Evolutionary conservation across 2,113 vertebrate genomes (phyloP).

Genomic region (Rostratula benghalensis): DNA sequence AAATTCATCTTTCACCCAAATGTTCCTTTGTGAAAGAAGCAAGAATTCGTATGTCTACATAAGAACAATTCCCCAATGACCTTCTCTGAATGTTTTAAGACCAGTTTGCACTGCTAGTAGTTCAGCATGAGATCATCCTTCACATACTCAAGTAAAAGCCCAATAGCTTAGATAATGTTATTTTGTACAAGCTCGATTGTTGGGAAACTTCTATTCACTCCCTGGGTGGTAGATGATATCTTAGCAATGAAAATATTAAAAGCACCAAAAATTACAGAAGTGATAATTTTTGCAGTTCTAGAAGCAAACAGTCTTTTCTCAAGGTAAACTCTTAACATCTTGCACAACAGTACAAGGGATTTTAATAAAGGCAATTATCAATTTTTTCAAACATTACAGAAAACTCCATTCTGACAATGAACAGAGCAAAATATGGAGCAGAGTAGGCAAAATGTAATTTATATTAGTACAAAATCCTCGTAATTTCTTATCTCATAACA

Average conservation of each 20-base stretch:
- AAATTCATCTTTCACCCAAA: neutral
- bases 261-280: neutral
- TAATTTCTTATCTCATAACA: neutral
- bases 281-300: neutral
- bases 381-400: conserved; percentile 31
- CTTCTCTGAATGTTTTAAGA: neutral
- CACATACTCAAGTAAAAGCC: neutral
- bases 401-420: conserved; percentile 1
- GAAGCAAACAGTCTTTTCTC: neutral
- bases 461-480: conserved; percentile 16
- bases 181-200: neutral
- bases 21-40: neutral
- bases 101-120: neutral
- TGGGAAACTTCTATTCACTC: neutral
- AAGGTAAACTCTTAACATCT: neutral
- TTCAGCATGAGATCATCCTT: neutral
- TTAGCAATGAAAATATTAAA: neutral
- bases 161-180: neutral
- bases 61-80: neutral
- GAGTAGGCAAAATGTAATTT: conserved; percentile 32
- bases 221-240: neutral
- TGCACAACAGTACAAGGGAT: neutral
- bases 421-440: neutral
- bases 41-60: neutral
- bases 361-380: conserved; percentile 26